Evolutionary conservation across 2,888 invertebrate genomes (phyloP).

Genomic region (Drosophila nigritarsus): DNA sequence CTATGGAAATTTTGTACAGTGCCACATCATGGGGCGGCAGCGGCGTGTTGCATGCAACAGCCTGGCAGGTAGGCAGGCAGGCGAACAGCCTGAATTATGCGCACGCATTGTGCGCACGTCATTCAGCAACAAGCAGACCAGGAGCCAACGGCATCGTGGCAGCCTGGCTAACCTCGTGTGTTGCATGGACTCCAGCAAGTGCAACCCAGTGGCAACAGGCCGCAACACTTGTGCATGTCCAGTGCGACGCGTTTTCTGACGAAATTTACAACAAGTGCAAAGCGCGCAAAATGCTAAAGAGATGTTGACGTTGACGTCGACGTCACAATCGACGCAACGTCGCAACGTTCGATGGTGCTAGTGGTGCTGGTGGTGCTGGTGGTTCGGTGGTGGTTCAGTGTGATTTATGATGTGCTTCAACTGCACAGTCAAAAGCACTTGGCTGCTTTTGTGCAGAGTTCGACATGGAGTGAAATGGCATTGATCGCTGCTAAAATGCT

Average conservation of each 20-base stretch:
- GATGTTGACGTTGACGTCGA: constrained; percentile 48
- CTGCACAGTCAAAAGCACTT: constrained; percentile 34
- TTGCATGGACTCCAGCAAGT: constrained; percentile 25
- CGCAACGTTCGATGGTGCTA: neutral
- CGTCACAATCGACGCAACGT: constrained; percentile 19
- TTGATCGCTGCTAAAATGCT: constrained; percentile 72
- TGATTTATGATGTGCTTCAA: constrained; percentile 80
- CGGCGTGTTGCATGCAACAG: constrained; percentile 74
- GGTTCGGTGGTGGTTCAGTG: constrained; percentile 31
- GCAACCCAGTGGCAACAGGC: constrained; percentile 37
- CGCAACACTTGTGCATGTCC: constrained; percentile 69
- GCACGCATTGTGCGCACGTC: constrained; percentile 81
- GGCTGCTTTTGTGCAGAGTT: constrained; percentile 28
- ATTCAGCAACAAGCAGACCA: constrained; percentile 52
- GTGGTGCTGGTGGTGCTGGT: constrained; percentile 1
- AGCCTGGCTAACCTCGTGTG: constrained; percentile 20
- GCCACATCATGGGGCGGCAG: constrained; percentile 51
- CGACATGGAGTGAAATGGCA: constrained; percentile 76
- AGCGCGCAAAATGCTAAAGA: constrained; percentile 70
- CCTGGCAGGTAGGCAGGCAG: constrained; percentile 38
- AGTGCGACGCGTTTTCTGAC: constrained; percentile 68
- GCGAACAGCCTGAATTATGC: constrained; percentile 75
- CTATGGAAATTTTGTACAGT: neutral
- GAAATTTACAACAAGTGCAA: constrained; percentile 81
- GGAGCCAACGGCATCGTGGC: constrained; percentile 28